A percentile compares a stretch with the other conserved stretches of the same genome.
Conservation (phyloP, 2,797 vertebrate species). For the Falco peregrinus region DNA sequence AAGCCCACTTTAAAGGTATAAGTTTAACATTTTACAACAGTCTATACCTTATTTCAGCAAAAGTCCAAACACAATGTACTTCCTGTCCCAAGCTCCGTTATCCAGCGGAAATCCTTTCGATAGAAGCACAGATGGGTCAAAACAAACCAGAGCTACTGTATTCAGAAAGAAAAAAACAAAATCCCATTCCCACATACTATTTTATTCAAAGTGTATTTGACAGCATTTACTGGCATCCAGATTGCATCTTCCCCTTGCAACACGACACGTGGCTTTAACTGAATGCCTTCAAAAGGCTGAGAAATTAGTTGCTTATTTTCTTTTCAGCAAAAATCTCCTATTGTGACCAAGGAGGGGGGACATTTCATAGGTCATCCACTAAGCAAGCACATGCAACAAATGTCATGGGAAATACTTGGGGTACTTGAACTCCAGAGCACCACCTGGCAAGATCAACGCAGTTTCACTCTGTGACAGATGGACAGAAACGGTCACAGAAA, state of each 20-base stretch:
- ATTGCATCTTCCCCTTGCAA: neutral
- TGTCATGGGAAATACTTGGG: neutral
- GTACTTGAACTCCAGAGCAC: neutral
- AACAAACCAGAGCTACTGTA: slow-evolving; percentile 9
- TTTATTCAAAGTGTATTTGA: neutral
- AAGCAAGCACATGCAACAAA: neutral
- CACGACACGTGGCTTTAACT: accelerated
- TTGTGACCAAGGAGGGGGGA: neutral
- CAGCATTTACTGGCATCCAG: neutral
- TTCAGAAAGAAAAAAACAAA: slow-evolving; percentile 8
- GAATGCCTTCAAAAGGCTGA: neutral
- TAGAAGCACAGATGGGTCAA: neutral
- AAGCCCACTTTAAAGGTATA: neutral
- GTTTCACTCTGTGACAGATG: neutral
- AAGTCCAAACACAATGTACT: slow-evolving; percentile 45
- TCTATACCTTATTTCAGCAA: neutral
- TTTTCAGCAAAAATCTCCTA: neutral
- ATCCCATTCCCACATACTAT: slow-evolving; percentile 27
- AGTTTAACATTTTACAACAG: neutral
- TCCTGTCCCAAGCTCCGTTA: slow-evolving; percentile 59
- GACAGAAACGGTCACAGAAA: neutral
- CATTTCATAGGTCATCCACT: neutral
- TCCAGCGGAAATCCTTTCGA: slow-evolving; percentile 54
- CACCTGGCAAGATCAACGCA: neutral
- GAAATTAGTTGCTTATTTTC: neutral